Evolutionary conservation across 2,888 invertebrate species (phyloP).

Genomic region (Caenorhabditis macrosperma): DNA sequence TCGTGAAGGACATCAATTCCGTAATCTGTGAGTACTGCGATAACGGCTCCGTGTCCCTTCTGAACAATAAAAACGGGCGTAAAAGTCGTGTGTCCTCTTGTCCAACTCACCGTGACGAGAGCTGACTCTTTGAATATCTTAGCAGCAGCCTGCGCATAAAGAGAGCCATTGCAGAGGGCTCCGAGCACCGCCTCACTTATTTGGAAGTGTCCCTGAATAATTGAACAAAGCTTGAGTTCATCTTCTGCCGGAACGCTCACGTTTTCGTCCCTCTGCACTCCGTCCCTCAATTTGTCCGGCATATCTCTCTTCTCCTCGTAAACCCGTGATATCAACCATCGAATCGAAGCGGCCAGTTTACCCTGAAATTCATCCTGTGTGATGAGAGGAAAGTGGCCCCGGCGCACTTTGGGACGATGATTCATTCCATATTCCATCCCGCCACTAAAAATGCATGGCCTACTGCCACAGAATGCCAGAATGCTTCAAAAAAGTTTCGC

Average conservation of each 20-base stretch:
- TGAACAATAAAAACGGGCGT: conserved; percentile 45
- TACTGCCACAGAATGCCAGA: background rate
- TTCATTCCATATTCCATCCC: conserved; percentile 38
- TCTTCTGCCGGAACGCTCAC: conserved; percentile 53
- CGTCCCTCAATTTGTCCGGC: conserved; percentile 76
- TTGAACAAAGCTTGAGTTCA: conserved; percentile 4
- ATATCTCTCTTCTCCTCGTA: conserved; percentile 75
- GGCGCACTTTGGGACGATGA: conserved; percentile 21
- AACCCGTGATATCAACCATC: conserved; percentile 78
- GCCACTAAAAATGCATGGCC: conserved; percentile 56
- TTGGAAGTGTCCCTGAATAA: conserved; percentile 67
- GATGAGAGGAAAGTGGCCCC: background rate
- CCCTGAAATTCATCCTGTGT: conserved; percentile 71
- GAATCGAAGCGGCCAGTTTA: conserved; percentile 78
- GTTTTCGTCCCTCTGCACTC: conserved; percentile 73
- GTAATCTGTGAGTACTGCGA: conserved; percentile 80
- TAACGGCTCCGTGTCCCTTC: conserved; percentile 81
- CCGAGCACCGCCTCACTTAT: conserved; percentile 71
- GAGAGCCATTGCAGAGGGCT: conserved; percentile 79
- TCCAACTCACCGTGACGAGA: conserved; percentile 69
- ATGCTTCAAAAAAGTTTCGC: conserved; percentile 28
- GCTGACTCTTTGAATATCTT: conserved; percentile 80
- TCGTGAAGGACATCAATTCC: conserved; percentile 78
- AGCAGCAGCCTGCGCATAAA: conserved; percentile 81
- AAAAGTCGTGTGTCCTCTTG: background rate